A percentile compares a stretch with the other conserved stretches of the same genome.
phyloP scores from a whole-genome alignment of 1,140 invertebrate genomes.

The Temnothorax longispinosus region DNA sequence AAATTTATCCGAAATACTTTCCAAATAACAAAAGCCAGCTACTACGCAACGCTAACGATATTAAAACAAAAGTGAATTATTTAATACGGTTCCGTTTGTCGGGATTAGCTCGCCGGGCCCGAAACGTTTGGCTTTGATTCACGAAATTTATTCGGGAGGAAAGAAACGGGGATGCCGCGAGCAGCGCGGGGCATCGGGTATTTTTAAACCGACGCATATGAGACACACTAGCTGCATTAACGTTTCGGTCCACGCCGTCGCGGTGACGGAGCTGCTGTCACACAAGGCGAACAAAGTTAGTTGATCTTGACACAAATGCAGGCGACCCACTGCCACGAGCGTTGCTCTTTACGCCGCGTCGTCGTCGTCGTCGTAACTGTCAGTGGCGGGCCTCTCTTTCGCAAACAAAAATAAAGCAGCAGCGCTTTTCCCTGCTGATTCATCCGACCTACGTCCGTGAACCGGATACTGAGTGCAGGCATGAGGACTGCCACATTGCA shows the following conservation, averaged over 20 bases:
- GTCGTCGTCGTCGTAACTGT: not conserved
- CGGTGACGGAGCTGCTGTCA: constrained; percentile 27
- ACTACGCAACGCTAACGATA: not conserved
- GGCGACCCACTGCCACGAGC: constrained; percentile 60
- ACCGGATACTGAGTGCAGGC: constrained; percentile 33
- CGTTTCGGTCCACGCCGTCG: constrained; percentile 13
- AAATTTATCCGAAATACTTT: not conserved
- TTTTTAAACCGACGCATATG: constrained; percentile 62
- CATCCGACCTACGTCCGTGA: constrained; percentile 31
- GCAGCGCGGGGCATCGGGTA: constrained; percentile 40
- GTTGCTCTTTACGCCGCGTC: constrained; percentile 44
- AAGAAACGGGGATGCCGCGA: constrained; percentile 29
- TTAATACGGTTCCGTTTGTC: not conserved
- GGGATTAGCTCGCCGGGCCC: not conserved
- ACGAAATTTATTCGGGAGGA: not conserved
- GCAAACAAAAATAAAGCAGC: constrained; percentile 66
- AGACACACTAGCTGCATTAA: constrained; percentile 23
- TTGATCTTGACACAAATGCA: constrained; percentile 81
- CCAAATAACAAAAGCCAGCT: not conserved
- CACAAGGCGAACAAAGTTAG: constrained; percentile 32
- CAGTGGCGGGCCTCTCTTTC: constrained; percentile 17
- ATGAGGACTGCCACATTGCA: constrained; percentile 20
- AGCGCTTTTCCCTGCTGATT: constrained; percentile 49
- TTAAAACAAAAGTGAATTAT: not conserved
- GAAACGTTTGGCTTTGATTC: constrained; percentile 20